phyloP scores from a whole-genome alignment of 2,113 vertebrate genomes.

The Brienomyrus brachyistius region DNA sequence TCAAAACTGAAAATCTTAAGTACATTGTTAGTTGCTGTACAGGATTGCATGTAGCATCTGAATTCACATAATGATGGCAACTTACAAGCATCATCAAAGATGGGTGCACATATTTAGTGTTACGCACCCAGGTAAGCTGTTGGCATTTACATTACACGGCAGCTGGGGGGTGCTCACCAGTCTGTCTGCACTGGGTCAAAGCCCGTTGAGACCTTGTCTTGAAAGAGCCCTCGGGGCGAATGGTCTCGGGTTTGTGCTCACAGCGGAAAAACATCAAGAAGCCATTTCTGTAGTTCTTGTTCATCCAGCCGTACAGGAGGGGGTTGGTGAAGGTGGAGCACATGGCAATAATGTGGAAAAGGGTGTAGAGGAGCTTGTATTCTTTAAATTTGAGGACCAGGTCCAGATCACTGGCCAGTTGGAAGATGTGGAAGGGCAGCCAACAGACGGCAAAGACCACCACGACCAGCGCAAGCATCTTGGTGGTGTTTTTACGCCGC shows the following conservation, averaged over 20 bases:
- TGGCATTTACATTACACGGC: conserved; percentile 59
- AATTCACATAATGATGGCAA: not conserved
- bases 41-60: not conserved
- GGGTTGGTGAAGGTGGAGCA: conserved; percentile 85
- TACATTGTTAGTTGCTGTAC: not conserved
- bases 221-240: conserved; percentile 74
- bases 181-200: conserved; percentile 60
- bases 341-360: conserved; percentile 86
- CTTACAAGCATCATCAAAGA: not conserved
- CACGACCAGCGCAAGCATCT: conserved; percentile 82
- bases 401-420: conserved; percentile 80
- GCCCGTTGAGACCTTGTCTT: conserved; percentile 65
- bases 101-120: not conserved
- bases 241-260: conserved; percentile 70
- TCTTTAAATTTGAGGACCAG: conserved; percentile 74
- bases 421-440: conserved; percentile 82
- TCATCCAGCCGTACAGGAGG: conserved; percentile 89
- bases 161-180: conserved; percentile 63
- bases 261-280: conserved; percentile 86
- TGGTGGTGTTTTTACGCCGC: conserved; percentile 79
- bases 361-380: conserved; percentile 81
- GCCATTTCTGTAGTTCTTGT: conserved; percentile 86
- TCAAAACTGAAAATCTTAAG: not conserved
- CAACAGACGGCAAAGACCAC: conserved; percentile 81
- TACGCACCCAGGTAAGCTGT: not conserved